Evolutionary conservation across 1,140 invertebrate genomes (phyloP).

Genomic region (Drosophila mojavensis): DNA sequence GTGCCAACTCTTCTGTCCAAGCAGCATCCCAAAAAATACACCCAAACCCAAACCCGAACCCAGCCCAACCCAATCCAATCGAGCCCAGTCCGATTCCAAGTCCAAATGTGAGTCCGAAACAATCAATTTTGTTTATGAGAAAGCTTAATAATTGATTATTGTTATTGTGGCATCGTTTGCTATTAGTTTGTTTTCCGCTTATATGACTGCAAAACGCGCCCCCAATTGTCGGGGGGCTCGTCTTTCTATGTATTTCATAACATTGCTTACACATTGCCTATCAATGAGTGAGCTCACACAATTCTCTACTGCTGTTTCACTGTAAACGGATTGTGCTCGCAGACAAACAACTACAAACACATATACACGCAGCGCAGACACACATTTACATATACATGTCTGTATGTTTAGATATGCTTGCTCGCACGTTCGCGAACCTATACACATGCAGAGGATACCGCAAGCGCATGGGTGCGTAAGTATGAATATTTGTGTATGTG

Average conservation of each 20-base stretch:
- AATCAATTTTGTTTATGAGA: constrained; percentile 23
- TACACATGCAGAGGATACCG: neutral
- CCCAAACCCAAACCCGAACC: neutral
- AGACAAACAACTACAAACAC: neutral
- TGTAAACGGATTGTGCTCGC: constrained; percentile 28
- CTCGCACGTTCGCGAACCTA: no score
- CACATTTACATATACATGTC: neutral
- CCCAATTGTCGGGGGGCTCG: constrained; percentile 65
- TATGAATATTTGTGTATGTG: neutral
- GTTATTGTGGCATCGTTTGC: constrained; percentile 27
- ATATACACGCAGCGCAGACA: neutral
- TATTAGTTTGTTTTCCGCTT: constrained; percentile 45
- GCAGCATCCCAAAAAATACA: constrained; percentile 22
- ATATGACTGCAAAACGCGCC: constrained; percentile 41
- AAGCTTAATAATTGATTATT: constrained; percentile 10
- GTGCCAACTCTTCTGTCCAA: constrained; percentile 37
- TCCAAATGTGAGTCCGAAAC: neutral
- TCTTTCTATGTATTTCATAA: constrained; percentile 66
- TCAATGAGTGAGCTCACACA: constrained; percentile 64
- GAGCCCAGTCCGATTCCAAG: neutral
- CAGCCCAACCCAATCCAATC: constrained; percentile 10
- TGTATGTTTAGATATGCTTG: no score
- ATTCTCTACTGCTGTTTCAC: constrained; percentile 51
- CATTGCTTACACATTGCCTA: constrained; percentile 57
- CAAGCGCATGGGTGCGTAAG: neutral